Conservation (phyloP, 2,888 invertebrate genomes). For the Coleophora flavipennella region DNA sequence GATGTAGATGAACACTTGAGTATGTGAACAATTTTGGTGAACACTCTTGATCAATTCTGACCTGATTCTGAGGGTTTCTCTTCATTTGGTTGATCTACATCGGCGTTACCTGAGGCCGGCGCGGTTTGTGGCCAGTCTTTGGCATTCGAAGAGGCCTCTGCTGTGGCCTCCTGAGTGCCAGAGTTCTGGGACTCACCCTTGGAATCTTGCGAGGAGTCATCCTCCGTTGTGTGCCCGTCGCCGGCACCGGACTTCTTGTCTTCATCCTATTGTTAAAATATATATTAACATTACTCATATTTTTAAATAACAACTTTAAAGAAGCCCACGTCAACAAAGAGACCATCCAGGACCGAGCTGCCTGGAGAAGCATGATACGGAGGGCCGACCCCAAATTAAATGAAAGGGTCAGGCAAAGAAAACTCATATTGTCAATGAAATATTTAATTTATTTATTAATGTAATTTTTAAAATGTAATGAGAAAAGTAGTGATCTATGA, state of each 20-base stretch:
- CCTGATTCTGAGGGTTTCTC: constrained; percentile 33
- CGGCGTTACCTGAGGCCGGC: constrained; percentile 51
- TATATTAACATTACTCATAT: too few relatives aligned
- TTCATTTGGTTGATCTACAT: constrained; percentile 52
- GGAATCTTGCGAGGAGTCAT: constrained; percentile 69
- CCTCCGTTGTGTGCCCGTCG: constrained; percentile 65
- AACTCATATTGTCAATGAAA: too few relatives aligned
- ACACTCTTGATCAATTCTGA: constrained; percentile 29
- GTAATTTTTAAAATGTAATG: too few relatives aligned
- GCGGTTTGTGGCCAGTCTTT: constrained; percentile 5
- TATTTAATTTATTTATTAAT: too few relatives aligned
- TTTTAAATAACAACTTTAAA: too few relatives aligned
- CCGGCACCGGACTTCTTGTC: constrained; percentile 65
- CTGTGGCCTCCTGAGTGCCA: constrained; percentile 14
- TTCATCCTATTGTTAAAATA: constrained; percentile 46
- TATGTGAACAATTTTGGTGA: constrained; percentile 24
- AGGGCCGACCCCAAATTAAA: too few relatives aligned
- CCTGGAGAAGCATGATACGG: too few relatives aligned
- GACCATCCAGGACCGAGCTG: too few relatives aligned
- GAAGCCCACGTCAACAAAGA: too few relatives aligned
- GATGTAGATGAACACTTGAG: constrained; percentile 50
- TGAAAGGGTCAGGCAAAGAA: too few relatives aligned
- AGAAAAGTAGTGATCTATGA: too few relatives aligned
- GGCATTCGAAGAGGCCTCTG: background rate
- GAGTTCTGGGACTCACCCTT: constrained; percentile 54